Percentiles rank a stretch among this genome's conserved stretches.
Evolutionary conservation across 2,797 vertebrate species (phyloP).

Genomic region (Alfaro cultratus): DNA sequence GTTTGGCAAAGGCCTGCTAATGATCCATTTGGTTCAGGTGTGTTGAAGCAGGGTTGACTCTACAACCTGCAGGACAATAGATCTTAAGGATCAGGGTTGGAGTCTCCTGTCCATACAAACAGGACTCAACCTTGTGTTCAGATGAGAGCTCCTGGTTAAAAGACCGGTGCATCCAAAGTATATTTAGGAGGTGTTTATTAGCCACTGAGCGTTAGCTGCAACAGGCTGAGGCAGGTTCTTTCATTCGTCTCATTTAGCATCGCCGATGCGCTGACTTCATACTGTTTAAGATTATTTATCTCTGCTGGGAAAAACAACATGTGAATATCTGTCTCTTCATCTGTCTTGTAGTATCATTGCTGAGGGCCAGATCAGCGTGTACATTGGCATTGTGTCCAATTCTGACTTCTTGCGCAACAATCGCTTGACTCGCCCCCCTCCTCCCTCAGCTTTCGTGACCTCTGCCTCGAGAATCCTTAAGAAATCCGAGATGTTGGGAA

Average conservation of each 20-base stretch:
- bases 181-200: conserved; percentile 32
- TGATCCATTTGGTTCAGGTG: too few species aligned
- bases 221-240: conserved; percentile 11
- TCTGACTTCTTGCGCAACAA: conserved; percentile 48
- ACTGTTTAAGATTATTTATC: conserved; percentile 6
- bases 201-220: conserved; percentile 27
- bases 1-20: too few species aligned
- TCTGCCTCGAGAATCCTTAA: conserved; percentile 46
- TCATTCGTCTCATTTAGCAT: conserved; percentile 5
- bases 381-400: conserved; percentile 22
- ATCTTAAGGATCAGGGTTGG: too few species aligned
- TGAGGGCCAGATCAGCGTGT: conserved; percentile 12
- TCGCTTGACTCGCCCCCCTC: conserved; percentile 52
- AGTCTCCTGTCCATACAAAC: background rate
- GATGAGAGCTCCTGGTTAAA: conserved; percentile 28
- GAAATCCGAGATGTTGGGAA: conserved; percentile 76
- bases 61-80: too few species aligned
- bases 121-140: background rate
- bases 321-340: background rate
- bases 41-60: too few species aligned
- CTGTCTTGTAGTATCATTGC: background rate
- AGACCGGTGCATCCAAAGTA: conserved; percentile 35
- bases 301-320: background rate
- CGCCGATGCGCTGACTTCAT: conserved; percentile 11
- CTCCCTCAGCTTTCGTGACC: conserved; percentile 64